Percentiles rank a stretch among this genome's conserved stretches.
Conservation (phyloP, 2,113 vertebrate genomes). For the Chlorocebus sabaeus region DNA sequence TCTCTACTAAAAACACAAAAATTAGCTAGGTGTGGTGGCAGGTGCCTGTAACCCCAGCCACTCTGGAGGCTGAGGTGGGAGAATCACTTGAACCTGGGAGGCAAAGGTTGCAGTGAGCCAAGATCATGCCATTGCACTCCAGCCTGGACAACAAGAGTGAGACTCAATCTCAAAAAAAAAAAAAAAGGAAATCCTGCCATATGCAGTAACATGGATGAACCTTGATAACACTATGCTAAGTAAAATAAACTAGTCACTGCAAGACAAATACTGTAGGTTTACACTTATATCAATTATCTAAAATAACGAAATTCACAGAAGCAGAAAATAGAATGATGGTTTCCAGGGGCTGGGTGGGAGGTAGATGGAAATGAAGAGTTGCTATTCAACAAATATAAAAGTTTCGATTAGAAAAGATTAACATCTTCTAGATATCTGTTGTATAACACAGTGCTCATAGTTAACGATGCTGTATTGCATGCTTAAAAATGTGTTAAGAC, state of each 20-base stretch:
- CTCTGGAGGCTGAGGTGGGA: too few species aligned
- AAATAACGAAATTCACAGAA: neutral
- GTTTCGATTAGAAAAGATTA: neutral
- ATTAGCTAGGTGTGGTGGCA: too few species aligned
- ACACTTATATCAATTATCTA: neutral
- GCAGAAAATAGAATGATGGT: neutral
- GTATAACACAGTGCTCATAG: neutral
- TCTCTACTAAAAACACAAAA: too few species aligned
- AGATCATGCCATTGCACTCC: too few species aligned
- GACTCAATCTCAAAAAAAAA: too few species aligned
- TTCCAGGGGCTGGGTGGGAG: neutral
- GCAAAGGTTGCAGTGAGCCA: too few species aligned
- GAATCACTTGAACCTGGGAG: too few species aligned
- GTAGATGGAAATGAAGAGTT: neutral
- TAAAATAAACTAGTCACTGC: neutral
- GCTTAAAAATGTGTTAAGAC: neutral
- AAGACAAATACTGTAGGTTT: neutral
- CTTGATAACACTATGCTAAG: neutral
- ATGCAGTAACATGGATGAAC: neutral
- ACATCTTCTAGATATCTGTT: neutral
- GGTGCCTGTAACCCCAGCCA: too few species aligned
- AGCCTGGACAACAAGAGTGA: too few species aligned
- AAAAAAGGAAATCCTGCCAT: neutral
- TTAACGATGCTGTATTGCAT: neutral
- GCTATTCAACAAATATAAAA: neutral